Evolutionary conservation across 2,888 invertebrate genomes (phyloP), one percentile per base, ranked within the genome.

Genomic region (Andrena minutula): DNA sequence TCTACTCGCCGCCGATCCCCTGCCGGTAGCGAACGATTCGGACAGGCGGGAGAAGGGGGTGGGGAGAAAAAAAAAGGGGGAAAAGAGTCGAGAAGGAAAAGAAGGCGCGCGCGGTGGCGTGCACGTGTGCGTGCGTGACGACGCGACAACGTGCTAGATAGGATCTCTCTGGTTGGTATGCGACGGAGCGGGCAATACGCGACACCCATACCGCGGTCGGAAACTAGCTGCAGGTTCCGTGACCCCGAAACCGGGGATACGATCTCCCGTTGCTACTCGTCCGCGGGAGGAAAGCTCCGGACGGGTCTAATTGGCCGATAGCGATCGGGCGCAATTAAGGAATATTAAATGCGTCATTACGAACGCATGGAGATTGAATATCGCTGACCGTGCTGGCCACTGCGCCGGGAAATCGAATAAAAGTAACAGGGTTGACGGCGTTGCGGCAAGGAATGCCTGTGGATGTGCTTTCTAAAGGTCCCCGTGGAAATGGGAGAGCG

Each of bases 101-200:
- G 47, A 71, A 65, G 16, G 60, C 35, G 63, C 63, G 76, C 64
- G 63, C 26, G 51, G 79, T 79, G 68, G 83, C 83, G 83, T 75
- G 76, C 73, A 83, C 70, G 83, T 80, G 76, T 84, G 82, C 72
- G 82, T 84, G 75, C 85, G 84, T 84, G 84, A 41, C 70, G 77
- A 65, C 81, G 85, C 79, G 83, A 89, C 84, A 84, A 77, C 83
- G 75, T 74, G 76, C 58, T 75, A 82, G 86, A 88, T 88, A 87
- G 82, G 83, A 88, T 87, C 88, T 90, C 83, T 80, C 84, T 74
- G 82, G 85, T 89, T 86, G 87, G 88, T 88, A 90, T 90, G 90
- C 90, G 88, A 78, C 75, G 53, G 84, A 82, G 76, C 81, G 65
- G 78, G 76, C 85, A 66, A 89, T 86, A 89, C 89, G 90, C 89